Percentiles rank a stretch among this genome's conserved stretches.
These are phyloP conservation scores for Corynorhinus townsendii DNA, from an alignment of 2,113 vertebrate genomes.

Conservation along the genomic window DNA sequence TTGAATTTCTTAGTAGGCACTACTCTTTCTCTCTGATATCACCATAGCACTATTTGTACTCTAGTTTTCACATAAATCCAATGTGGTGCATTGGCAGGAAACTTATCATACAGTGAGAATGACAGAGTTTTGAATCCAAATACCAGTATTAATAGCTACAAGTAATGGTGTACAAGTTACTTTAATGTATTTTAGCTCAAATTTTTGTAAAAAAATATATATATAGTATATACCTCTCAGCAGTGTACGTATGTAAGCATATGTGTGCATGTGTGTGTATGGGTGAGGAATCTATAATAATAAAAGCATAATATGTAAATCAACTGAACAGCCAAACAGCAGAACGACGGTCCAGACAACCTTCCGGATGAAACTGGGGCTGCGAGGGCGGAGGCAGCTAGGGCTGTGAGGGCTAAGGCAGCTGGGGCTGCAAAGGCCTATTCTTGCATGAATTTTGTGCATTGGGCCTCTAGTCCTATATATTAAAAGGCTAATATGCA, in stretches of 20 bases:
- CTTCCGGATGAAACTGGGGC: no score
- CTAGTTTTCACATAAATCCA: not conserved
- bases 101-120: not conserved
- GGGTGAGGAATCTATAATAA: not conserved
- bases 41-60: not conserved
- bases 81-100: not conserved
- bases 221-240: not conserved
- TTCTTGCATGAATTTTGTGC: no score
- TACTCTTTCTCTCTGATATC: not conserved
- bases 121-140: not conserved
- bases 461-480: no score
- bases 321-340: no score
- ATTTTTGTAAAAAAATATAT: not conserved
- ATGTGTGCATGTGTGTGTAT: not conserved
- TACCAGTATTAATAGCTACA: not conserved
- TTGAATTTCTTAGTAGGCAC: not conserved
- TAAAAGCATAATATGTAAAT: no score
- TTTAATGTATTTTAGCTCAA: not conserved
- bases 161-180: not conserved
- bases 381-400: no score
- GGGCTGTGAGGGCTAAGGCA: no score
- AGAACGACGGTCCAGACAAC: no score
- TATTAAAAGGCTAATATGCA: no score
- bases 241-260: accelerated
- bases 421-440: no score